A percentile compares a stretch with the other conserved stretches of the same genome.
Conservation (phyloP, 2,888 invertebrate species). For the Drosophila parthenogenetica region DNA sequence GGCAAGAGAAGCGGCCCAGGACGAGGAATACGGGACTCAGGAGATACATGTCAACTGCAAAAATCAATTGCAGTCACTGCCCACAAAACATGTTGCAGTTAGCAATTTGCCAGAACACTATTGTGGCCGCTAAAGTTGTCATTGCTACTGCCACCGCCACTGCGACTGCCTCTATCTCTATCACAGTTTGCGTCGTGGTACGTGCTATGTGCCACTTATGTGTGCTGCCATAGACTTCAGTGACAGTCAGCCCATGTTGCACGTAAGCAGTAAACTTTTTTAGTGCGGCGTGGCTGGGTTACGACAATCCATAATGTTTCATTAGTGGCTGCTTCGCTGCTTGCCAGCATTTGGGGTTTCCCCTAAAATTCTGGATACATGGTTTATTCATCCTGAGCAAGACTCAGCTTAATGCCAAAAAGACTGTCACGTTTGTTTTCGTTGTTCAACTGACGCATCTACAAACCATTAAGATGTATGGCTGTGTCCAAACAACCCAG, state of each 20-base stretch:
- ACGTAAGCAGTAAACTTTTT: slow-evolving; percentile 80
- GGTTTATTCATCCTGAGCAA: not conserved
- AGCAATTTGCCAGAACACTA: slow-evolving; percentile 69
- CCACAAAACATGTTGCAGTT: slow-evolving; percentile 70
- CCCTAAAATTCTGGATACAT: slow-evolving; percentile 15
- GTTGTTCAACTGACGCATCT: slow-evolving; percentile 14
- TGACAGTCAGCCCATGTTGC: slow-evolving; percentile 58
- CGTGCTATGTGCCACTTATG: slow-evolving; percentile 78
- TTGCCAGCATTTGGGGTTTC: slow-evolving; percentile 24
- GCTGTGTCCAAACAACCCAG: slow-evolving; percentile 13
- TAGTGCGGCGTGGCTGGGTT: slow-evolving; percentile 72
- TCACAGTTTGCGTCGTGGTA: slow-evolving; percentile 32
- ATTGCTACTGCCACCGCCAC: slow-evolving; percentile 38
- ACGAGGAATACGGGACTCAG: not conserved
- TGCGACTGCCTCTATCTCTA: slow-evolving; percentile 7
- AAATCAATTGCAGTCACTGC: slow-evolving; percentile 73
- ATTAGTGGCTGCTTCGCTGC: slow-evolving; percentile 64
- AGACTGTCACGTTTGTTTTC: slow-evolving; percentile 8
- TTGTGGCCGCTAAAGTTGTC: slow-evolving; percentile 50
- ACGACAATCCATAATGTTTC: slow-evolving; percentile 76
- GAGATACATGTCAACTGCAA: slow-evolving; percentile 29
- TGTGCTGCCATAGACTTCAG: slow-evolving; percentile 41
- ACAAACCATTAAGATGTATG: slow-evolving; percentile 35
- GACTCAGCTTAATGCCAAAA: slow-evolving; percentile 32
- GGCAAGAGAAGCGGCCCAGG: not conserved